Percentiles rank a stretch among this genome's conserved stretches.
Evolutionary conservation across 2,888 invertebrate species (phyloP).

Genomic region (Notodonta dromedarius): DNA sequence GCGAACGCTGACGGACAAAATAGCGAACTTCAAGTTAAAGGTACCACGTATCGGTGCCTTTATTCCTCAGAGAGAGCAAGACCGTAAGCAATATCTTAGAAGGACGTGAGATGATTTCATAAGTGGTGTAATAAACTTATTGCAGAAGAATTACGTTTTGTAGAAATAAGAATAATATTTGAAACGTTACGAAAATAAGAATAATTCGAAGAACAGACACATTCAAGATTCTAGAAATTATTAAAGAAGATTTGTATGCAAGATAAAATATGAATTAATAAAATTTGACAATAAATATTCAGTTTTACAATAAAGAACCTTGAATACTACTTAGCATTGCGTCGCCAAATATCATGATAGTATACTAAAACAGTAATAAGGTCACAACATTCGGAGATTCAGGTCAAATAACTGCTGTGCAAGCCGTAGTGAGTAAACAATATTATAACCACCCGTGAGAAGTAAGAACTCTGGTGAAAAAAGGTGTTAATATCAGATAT

Average conservation of each 20-base stretch:
- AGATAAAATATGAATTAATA: no score
- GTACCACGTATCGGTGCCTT: background rate
- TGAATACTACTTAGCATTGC: background rate
- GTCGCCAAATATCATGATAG: background rate
- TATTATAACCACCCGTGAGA: background rate
- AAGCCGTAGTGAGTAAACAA: background rate
- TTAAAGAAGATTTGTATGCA: no score
- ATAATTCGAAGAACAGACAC: no score
- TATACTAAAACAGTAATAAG: conserved; percentile 2
- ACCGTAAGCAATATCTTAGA: background rate
- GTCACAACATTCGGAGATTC: background rate
- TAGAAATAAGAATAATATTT: no score
- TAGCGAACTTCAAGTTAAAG: background rate
- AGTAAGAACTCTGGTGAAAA: background rate
- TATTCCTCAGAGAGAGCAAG: background rate
- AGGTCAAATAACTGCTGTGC: background rate
- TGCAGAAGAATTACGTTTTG: background rate
- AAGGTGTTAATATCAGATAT: background rate
- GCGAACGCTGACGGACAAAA: conserved; percentile 7
- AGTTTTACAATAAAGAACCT: background rate
- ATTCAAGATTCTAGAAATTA: no score
- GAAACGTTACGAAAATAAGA: no score
- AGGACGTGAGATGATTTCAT: background rate
- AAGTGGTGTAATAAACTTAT: background rate
- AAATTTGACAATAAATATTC: background rate